Evolutionary conservation across 2,888 invertebrate species (phyloP), one percentile per base, ranked within the genome.

Genomic region (Drosophila parthenogenetica): DNA sequence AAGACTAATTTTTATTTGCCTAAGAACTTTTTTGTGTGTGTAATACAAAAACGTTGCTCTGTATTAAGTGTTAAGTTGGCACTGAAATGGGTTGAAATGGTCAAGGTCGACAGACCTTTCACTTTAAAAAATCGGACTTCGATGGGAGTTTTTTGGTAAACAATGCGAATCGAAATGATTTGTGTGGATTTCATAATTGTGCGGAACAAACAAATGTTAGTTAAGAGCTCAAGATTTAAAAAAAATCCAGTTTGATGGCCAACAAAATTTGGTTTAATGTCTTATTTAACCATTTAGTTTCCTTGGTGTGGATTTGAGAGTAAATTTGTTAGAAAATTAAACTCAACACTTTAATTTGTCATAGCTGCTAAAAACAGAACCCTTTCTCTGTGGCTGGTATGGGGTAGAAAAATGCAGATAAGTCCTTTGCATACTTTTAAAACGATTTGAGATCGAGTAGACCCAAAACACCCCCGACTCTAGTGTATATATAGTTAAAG

Each of bases 21-120:
- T 48, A 68, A 84, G 84, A 85, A 84, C 82, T 48, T 70, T 63
- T 77, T 73, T 71, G 54, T 68, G 29, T 29, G 19, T 35, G 11
- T 51, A 19, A 35, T 25, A 29, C 10, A 50, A 57, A 29, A 58
- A 43, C 35, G 46, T 40, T 81, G 85, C 83, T 85, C 85, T 79
- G 85, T 83, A 84, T 84, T 83, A 84, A 69, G 83, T 84, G 83
- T 79, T 77, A 84, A 84, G 74, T 81, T 79, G 79, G 43, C 71
- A 66, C 59, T 69, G 63, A 73, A 70, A 68, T 49, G 32, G 51
- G 37, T 63, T n/a, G n/a, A n/a, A n/a, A n/a, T n/a, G n/a, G 61
- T 77, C 81, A 85, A 83, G 83, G 85, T 82, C 85, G 62, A 50
- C 32, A 77, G 42, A 62, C 80, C 81, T 82, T 80, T 84, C 80